Conservation (phyloP, 2,888 invertebrate species). For the Orthosia cruda region DNA sequence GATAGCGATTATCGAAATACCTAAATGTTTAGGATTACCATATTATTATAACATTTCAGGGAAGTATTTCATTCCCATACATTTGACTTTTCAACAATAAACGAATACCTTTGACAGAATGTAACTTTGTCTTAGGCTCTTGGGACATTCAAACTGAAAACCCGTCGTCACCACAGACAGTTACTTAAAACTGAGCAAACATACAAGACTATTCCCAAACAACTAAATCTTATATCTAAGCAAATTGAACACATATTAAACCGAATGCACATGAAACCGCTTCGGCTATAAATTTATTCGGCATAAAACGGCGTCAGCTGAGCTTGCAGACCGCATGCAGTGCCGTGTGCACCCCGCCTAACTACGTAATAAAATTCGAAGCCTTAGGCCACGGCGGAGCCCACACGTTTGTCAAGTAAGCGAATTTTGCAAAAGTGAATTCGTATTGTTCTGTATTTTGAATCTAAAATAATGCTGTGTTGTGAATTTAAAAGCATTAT, state of each 20-base stretch:
- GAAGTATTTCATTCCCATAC: too few relatives aligned
- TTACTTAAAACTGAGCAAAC: not conserved
- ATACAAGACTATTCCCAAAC: not conserved
- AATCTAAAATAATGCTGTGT: slow-evolving; percentile 39
- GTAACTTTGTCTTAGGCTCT: too few relatives aligned
- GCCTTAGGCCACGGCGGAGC: slow-evolving; percentile 56
- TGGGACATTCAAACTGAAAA: not conserved
- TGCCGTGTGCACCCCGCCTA: slow-evolving; percentile 67
- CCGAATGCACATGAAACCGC: slow-evolving; percentile 57
- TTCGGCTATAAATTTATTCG: slow-evolving; percentile 65
- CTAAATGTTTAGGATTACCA: too few relatives aligned
- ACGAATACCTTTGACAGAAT: too few relatives aligned
- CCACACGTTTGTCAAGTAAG: slow-evolving; percentile 67
- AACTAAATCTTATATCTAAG: slow-evolving; percentile 46
- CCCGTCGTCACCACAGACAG: not conserved
- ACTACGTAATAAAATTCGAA: slow-evolving; percentile 69
- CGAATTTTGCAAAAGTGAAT: slow-evolving; percentile 59
- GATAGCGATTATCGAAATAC: too few relatives aligned
- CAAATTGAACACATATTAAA: slow-evolving; percentile 64
- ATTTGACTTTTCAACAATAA: too few relatives aligned
- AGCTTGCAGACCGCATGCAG: slow-evolving; percentile 71
- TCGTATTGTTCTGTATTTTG: slow-evolving; percentile 60
- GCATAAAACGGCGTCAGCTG: slow-evolving; percentile 68
- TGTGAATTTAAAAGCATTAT: slow-evolving; percentile 23
- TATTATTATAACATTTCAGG: too few relatives aligned